Base-by-base conservation (phyloP, 2,888 invertebrate genomes). In the Arrhopalites spinosus region DNA sequence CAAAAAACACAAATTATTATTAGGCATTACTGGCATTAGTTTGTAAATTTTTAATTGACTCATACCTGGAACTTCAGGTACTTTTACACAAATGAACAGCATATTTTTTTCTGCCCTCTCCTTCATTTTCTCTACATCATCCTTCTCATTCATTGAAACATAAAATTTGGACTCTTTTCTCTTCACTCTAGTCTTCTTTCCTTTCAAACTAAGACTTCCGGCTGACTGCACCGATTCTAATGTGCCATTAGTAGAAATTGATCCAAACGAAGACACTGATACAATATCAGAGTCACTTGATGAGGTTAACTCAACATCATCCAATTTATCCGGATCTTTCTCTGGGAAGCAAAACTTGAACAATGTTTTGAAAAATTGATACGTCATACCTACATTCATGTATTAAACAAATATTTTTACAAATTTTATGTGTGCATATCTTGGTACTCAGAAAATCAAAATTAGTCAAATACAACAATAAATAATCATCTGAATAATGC, bases 91-190 rank as follows among this genome's bases (percentile, higher is more conserved):
- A 82, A 98, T 94, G 86, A 99, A 99, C 69, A 98, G 88, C 87
- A 98, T 98, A 87, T 99, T 99, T 86, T 97, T 96, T 83, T 98
- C 97, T 0, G 99, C 99, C 78, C 99, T 89, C 86, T 98, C 96
- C 89, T 95, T 95, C 96, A 96, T 96, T 86, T 94, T 97, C 86
- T 98, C 98, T 0, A 98, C 97, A 84, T 98, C 98, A 85, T 97
- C 95, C 83, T 91, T 92, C 84, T 91, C 90, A 80, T 92, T 94
- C 71, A 94, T 91, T 83, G 93, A 92, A 2, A 95, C 93, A 85
- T 95, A 95, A 87, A 95, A 95, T 84, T 93, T 95, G 0, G 94
- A 93, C 83, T 94, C 94, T 83, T 94, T 91, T 75, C 90, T 80
- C 67, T 84, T 83, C 67, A 83, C 82, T 70, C 82, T 80, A 15